Base-by-base conservation (phyloP, 2,113 vertebrate genomes). In the Perca schrenkii region DNA sequence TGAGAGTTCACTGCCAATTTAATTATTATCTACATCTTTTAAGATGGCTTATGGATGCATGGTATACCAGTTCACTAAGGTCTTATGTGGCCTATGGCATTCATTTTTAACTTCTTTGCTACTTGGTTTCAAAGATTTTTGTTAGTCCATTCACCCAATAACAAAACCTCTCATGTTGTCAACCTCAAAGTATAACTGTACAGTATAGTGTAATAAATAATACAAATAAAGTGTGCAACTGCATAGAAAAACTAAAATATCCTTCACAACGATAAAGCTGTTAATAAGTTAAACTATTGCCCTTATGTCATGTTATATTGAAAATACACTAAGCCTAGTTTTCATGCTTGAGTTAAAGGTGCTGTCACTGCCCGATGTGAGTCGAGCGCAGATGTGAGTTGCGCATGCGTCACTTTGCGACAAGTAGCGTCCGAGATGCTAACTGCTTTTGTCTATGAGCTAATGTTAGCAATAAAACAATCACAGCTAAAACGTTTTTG, bases 21-120 rank as follows among this genome's bases (percentile, higher is more conserved):
- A 67, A 54, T 72, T 31, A 83, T 75, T 4, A 67, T 69, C 52
- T 65, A 34, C 43, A 72, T 65, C 53, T 79, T 71, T 40, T 64
- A 19, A 43, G 22, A 25, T 77, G n/a, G 31, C 13, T 74, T n/a
- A 78, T 56, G 58, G 53, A 80, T 65, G 6, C 21, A 62, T 25
- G 22, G 17, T 58, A 58, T 66, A 14, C 28, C 22, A 10, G 13
- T 63, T 73, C 14, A 57, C 25, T 25, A 28, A 17, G 22, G 64
- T 60, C n/a, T 56, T 46, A 25, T 13, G 28, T 52, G 25, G 17
- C 31, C 7, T 13, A 8, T 14, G 7, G 49, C n/a, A 54, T 46
- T 14, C 0, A 2, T 21, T 25, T 46, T 74, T 63, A 19, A 53
- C 16, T 71, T 61, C 21, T 22, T 19, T 12, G 13, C 8, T 25